Conservation (phyloP, 2,888 invertebrate genomes). For the Brachynemurus nebulosus region DNA sequence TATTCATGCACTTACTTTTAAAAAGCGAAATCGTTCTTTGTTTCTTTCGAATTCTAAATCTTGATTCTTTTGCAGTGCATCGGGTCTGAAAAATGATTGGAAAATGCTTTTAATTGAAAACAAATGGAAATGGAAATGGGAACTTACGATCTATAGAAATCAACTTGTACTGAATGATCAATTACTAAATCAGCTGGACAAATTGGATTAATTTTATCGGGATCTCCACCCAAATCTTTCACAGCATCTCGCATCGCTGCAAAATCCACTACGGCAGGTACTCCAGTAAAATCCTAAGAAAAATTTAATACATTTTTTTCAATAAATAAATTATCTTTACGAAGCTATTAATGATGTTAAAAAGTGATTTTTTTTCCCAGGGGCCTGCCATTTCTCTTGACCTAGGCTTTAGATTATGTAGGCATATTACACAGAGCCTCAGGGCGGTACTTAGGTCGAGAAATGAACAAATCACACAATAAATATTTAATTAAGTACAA, state of each 20-base stretch:
- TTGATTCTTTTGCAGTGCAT: constrained; percentile 84
- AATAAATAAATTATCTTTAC: too few relatives aligned
- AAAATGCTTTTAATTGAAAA: constrained; percentile 6
- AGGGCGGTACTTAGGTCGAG: too few relatives aligned
- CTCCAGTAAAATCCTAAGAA: constrained; percentile 79
- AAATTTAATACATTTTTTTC: too few relatives aligned
- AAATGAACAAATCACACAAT: too few relatives aligned
- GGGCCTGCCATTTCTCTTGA: too few relatives aligned
- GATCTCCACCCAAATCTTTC: constrained; percentile 69
- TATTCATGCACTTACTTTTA: constrained; percentile 56
- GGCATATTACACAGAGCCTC: too few relatives aligned
- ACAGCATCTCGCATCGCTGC: constrained; percentile 98
- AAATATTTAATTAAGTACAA: too few relatives aligned
- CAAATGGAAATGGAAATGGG: neutral
- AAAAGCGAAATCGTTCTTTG: constrained; percentile 85
- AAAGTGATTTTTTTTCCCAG: too few relatives aligned
- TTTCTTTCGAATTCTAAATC: constrained; percentile 91
- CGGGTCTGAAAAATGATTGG: constrained; percentile 42
- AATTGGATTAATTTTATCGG: constrained; percentile 88
- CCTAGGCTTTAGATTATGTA: too few relatives aligned
- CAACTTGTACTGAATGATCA: constrained; percentile 96
- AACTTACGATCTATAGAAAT: constrained; percentile 62
- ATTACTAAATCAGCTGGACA: constrained; percentile 97
- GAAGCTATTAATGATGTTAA: too few relatives aligned
- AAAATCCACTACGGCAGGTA: constrained; percentile 97